Evolutionary conservation across 1,140 invertebrate species (phyloP), one percentile per base, ranked within the genome.

Genomic region (Cydia fagiglandana): DNA sequence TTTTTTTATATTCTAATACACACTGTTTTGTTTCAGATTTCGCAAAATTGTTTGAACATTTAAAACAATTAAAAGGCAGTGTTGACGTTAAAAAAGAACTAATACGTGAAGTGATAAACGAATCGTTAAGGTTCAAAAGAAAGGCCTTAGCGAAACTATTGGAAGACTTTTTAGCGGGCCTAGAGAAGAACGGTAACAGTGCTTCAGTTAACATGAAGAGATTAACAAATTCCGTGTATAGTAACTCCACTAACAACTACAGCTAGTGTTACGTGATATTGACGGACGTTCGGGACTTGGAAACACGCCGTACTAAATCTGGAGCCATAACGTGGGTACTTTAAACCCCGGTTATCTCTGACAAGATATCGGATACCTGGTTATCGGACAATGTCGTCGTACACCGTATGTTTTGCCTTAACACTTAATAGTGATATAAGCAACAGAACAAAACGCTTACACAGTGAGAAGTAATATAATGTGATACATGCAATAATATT

Each of bases 71-170:
- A 73, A 94, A 95, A 83, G 96, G 96, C 77, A 93, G 91, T 80
- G 80, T 94, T 41, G 94, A 95, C 50, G 89, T 94, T 68, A 94
- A 94, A 84, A 93, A 94, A 74, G 93, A 93, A 76, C 94, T 96
- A 88, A 88, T 96, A 78, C 93, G 94, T 79, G 95, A 95, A 73
- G 93, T 96, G 41, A 96, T 96, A 80, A 93, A 94, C 75, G 96
- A 97, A 91, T 96, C 96, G 15, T 84, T 94, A 73, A 91, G 96
- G 76, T 96, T 96, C 87, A 97, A 97, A 88, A 91, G 96, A 79
- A 94, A 94, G 86, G 92, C 91, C 28, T 91, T 96, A 10, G 94
- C 95, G 53, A 93, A 94, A 79, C 86, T 94, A 20, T 87, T 95
- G 34, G 93, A 94, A 84, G 91, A 94, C 78, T 94, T 94, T 75